Conservation (phyloP, 2,113 vertebrate genomes). For the Corythoichthys intestinalis region DNA sequence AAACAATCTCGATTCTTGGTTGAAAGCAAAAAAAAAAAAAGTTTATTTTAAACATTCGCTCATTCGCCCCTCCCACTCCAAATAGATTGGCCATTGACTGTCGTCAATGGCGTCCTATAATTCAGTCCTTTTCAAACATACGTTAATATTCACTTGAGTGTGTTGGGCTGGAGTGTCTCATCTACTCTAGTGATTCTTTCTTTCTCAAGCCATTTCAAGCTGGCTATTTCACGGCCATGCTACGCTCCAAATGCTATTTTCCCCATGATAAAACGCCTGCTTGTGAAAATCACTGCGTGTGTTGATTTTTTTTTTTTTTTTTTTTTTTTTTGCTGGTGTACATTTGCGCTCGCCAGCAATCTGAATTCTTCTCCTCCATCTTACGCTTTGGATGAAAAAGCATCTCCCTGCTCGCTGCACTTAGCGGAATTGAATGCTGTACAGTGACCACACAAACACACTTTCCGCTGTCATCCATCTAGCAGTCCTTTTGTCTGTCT, state of each 20-base stretch:
- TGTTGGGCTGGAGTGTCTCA: neutral
- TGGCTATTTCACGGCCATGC: neutral
- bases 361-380: slow-evolving; percentile 48
- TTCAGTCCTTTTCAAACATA: neutral
- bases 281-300: neutral
- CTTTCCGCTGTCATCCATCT: neutral
- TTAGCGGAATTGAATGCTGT: slow-evolving; percentile 66
- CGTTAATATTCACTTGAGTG: neutral
- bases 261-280: slow-evolving; percentile 3
- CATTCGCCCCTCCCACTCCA: too few species aligned
- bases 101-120: neutral
- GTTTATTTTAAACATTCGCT: too few species aligned
- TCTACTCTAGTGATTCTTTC: neutral
- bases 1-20: too few species aligned
- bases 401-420: slow-evolving; percentile 50
- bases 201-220: neutral
- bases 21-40: too few species aligned
- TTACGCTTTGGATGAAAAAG: slow-evolving; percentile 53
- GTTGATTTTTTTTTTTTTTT: slow-evolving; percentile 2
- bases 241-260: neutral
- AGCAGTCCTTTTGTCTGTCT: neutral
- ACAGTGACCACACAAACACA: slow-evolving; percentile 27
- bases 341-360: slow-evolving; percentile 18
- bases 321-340: slow-evolving; percentile 14
- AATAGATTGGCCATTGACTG: too few species aligned